Evolutionary conservation across 2,797 vertebrate species (phyloP), one percentile per base, ranked within the genome.

Genomic region (Crenuchus spilurus): DNA sequence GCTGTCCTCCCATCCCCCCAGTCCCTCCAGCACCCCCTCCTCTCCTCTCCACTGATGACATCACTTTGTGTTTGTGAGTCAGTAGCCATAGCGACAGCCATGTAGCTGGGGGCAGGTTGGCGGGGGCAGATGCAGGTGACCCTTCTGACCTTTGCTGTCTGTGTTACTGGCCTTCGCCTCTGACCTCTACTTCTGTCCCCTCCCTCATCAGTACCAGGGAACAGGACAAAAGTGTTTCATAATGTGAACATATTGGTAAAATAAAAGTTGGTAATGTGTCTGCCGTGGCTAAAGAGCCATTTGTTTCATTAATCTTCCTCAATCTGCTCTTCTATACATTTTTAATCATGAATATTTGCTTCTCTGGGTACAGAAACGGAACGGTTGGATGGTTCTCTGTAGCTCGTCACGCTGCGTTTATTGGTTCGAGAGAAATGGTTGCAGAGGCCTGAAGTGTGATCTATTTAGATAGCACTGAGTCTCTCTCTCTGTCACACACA

Each of bases 391-490:
- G 24, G 4, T 37, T 74, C 57, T 74, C 41, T 65, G 62, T 48
- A 57, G 61, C 52, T n/a, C 31, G 51, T 49, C 14, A 13, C 26
- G 20, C 65, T 54, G 0, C 22, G 18, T 55, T 42, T 75, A 71
- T 58, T 58, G 44, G 49, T 37, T 73, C 61, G 76, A 76, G 70
- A 79, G 70, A 76, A 74, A 79, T 71, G 51, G 68, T 66, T 76
- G 61, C 48, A 70, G 69, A 88, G 82, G 81, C 84, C 84, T 88
- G 86, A 89, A 90, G 89, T 88, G 88, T 80, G 91, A 93, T 93
- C 90, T 89, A 93, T 93, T 92, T 92, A 92, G 92, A 93, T 92
- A 91, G 87, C 6, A 60, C 79, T 8, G 6, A 35, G 26, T 62
- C 65, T 75, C 20, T 69, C 54, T 37, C 57, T 52, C 51, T 24